Percentiles rank a stretch among this genome's conserved stretches.
These are phyloP conservation scores for Tokudaia tokunoshimensis DNA, from an alignment of 2,797 vertebrate species.

Conservation along the genomic window DNA sequence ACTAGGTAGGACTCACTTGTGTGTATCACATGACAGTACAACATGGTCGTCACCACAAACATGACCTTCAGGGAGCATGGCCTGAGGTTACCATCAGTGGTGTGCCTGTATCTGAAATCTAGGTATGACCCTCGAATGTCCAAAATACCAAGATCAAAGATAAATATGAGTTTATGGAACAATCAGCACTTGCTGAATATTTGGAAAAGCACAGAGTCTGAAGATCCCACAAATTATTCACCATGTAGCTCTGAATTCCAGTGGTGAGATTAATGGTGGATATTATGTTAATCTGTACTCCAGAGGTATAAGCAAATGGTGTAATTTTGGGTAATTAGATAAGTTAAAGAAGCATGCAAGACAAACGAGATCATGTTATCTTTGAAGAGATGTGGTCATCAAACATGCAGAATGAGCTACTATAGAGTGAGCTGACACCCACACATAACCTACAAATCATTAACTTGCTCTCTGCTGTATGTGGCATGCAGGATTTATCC, in stretches of 20 bases:
- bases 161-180: neutral
- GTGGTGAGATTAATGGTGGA: neutral
- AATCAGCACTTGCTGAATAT: neutral
- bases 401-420: neutral
- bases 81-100: neutral
- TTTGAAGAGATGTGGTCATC: neutral
- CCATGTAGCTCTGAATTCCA: neutral
- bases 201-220: neutral
- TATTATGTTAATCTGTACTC: neutral
- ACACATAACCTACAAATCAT: neutral
- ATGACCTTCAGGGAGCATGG: neutral
- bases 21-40: neutral
- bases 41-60: neutral
- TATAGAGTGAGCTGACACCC: neutral
- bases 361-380: neutral
- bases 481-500: neutral
- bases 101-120: neutral
- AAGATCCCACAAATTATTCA: neutral
- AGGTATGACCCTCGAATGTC: rapidly evolving
- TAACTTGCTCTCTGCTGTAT: neutral
- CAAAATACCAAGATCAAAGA: neutral
- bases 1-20: neutral
- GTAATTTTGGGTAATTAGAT: neutral
- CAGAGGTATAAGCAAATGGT: neutral
- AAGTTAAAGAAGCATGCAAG: neutral